These are phyloP conservation scores for Julus scandinavius DNA, from an alignment of 2,888 invertebrate species.

Conservation along the genomic window DNA sequence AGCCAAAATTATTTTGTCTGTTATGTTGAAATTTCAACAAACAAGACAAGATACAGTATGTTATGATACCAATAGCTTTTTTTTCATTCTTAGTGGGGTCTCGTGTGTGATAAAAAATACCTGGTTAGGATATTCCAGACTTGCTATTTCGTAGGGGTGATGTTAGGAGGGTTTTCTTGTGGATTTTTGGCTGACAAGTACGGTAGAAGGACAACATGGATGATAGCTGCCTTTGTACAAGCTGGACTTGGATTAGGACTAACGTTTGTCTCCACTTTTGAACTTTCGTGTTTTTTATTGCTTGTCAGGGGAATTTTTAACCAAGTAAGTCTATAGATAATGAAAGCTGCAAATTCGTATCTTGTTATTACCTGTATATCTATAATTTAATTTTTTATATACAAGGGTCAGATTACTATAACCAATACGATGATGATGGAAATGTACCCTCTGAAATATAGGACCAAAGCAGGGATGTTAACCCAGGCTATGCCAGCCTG, in stretches of 20 bases:
- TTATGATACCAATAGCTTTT: neutral
- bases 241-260: conserved; percentile 28
- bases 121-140: conserved; percentile 53
- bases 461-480: conserved; percentile 39
- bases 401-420: conserved; percentile 30
- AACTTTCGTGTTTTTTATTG: conserved; percentile 31
- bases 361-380: neutral
- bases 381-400: neutral
- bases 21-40: neutral
- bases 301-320: conserved; percentile 45
- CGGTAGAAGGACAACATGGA: conserved; percentile 5
- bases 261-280: conserved; percentile 36
- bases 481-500: conserved; percentile 43
- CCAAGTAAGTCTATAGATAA: conserved; percentile 49
- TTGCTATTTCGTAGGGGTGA: conserved; percentile 45
- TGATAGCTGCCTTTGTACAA: neutral
- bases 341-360: neutral
- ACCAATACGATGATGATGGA: conserved; percentile 47
- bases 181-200: conserved; percentile 50
- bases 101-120: conserved; percentile 50
- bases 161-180: neutral
- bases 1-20: neutral
- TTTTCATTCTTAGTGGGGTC: conserved; percentile 40
- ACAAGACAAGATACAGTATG: neutral
- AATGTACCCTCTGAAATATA: conserved; percentile 36